phyloP scores from a whole-genome alignment of 1,140 invertebrate genomes.

The Drosophila tani region DNA sequence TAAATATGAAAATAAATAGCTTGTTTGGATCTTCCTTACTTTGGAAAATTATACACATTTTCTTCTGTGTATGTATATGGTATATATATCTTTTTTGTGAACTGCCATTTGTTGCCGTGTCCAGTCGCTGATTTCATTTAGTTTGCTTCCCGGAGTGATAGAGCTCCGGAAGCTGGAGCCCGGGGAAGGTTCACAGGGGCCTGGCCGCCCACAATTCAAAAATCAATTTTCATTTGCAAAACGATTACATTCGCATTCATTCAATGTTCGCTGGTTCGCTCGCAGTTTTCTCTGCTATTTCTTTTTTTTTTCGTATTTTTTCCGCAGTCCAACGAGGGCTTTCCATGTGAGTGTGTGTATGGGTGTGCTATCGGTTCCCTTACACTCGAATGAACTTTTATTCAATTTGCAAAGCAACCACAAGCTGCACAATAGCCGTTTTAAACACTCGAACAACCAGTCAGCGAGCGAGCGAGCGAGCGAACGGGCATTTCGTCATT shows the following conservation, averaged over 20 bases:
- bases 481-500: constrained; percentile 76
- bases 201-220: constrained; percentile 77
- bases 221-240: constrained; percentile 84
- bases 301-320: constrained; percentile 24
- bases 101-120: constrained; percentile 47
- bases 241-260: constrained; percentile 83
- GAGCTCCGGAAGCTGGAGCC: constrained; percentile 42
- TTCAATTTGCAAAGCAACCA: constrained; percentile 83
- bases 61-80: constrained; percentile 3
- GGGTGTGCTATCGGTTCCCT: constrained; percentile 78
- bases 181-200: constrained; percentile 10
- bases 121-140: constrained; percentile 76
- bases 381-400: constrained; percentile 84
- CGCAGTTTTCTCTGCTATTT: constrained; percentile 52
- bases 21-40: neutral
- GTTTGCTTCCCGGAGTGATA: constrained; percentile 69
- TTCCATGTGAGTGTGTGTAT: constrained; percentile 45
- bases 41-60: neutral
- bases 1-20: no score
- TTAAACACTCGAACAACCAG: constrained; percentile 81
- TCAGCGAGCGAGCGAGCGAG: constrained; percentile 36
- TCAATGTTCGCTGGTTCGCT: constrained; percentile 79
- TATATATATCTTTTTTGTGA: constrained; percentile 14
- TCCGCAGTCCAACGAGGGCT: constrained; percentile 26
- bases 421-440: constrained; percentile 82